A percentile compares a stretch with the other conserved stretches of the same genome.
phyloP scores from a whole-genome alignment of 2,888 invertebrate species.

The Zele albiditarsus region DNA sequence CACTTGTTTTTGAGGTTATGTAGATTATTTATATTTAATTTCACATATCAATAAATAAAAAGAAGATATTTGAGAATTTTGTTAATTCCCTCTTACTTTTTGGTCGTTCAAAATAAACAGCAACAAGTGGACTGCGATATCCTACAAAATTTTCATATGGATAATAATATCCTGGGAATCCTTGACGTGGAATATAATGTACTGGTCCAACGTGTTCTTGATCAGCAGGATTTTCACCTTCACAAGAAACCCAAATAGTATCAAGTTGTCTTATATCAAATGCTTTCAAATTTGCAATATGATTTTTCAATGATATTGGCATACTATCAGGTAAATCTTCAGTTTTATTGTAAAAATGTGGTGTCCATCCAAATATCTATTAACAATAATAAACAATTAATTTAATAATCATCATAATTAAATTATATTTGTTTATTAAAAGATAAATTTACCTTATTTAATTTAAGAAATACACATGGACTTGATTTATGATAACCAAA shows the following conservation, averaged over 20 bases:
- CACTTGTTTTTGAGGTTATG: too few relatives aligned
- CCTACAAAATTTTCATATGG: constrained; percentile 91
- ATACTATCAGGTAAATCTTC: constrained; percentile 80
- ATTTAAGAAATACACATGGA: constrained; percentile 95
- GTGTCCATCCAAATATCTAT: constrained; percentile 90
- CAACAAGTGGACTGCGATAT: constrained; percentile 91
- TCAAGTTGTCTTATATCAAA: constrained; percentile 77
- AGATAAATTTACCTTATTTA: constrained; percentile 82
- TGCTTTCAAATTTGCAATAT: constrained; percentile 77
- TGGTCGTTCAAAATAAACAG: constrained; percentile 88
- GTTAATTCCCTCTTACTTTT: constrained; percentile 78
- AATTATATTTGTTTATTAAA: too few relatives aligned
- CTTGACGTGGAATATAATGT: constrained; percentile 85
- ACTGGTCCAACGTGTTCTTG: constrained; percentile 92
- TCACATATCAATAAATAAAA: too few relatives aligned
- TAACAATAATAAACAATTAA: constrained; percentile 38
- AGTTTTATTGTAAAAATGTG: constrained; percentile 85
- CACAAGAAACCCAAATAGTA: constrained; percentile 94
- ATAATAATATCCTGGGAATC: constrained; percentile 92
- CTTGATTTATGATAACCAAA: constrained; percentile 94
- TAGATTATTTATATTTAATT: too few relatives aligned
- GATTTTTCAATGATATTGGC: constrained; percentile 82
- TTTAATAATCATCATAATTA: neutral
- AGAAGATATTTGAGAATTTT: neutral
- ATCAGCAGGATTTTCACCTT: constrained; percentile 95